Conservation (phyloP, 2,797 vertebrate genomes). For the Dendrocincla fuliginosa region DNA sequence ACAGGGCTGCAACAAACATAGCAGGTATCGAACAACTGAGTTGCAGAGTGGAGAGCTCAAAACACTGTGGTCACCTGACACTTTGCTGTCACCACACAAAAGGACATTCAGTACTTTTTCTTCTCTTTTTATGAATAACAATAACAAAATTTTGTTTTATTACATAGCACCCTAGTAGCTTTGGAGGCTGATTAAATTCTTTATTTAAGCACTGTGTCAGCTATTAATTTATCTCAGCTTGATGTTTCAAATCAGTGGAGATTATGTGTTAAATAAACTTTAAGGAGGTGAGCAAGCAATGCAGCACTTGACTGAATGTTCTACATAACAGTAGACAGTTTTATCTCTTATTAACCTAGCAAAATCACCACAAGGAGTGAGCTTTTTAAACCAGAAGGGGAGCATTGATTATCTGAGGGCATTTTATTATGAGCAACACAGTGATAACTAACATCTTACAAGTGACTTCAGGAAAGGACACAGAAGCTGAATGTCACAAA, state of each 20-base stretch:
- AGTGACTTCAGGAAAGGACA: neutral
- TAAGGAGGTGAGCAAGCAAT: neutral
- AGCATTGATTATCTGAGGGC: neutral
- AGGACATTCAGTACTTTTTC: neutral
- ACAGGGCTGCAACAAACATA: neutral
- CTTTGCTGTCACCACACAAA: neutral
- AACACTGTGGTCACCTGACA: neutral
- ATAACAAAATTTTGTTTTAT: neutral
- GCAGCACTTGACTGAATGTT: neutral
- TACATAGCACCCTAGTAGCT: neutral
- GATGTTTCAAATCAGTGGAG: slow-evolving; percentile 5
- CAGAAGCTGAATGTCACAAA: neutral
- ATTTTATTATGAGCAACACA: neutral
- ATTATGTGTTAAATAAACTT: slow-evolving; percentile 33
- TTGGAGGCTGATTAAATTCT: neutral
- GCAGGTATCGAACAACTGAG: neutral
- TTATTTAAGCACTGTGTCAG: neutral
- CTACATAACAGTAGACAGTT: neutral
- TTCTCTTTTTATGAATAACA: neutral
- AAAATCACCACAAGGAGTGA: neutral
- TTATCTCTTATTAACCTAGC: neutral
- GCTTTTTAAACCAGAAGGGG: neutral
- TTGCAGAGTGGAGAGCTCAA: neutral
- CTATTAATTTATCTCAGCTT: slow-evolving; percentile 23
- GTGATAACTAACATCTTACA: neutral